These are phyloP conservation scores for Eurois occulta DNA, from an alignment of 2,888 invertebrate genomes.

Conservation along the genomic window DNA sequence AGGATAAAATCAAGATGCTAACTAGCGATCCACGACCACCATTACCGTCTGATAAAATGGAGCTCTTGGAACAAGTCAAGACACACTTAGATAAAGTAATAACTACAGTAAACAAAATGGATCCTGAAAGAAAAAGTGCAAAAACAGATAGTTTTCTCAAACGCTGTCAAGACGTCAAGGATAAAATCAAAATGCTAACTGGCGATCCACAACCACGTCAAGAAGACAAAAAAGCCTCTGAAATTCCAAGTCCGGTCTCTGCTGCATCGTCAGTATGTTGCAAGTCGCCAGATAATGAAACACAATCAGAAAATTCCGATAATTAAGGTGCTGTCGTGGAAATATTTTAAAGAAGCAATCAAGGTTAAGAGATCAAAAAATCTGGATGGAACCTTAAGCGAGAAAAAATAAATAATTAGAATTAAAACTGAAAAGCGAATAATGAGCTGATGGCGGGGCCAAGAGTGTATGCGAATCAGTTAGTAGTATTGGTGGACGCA, in stretches of 20 bases:
- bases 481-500: background rate
- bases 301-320: background rate
- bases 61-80: background rate
- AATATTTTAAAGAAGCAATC: conserved; percentile 6
- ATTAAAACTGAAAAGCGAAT: conserved; percentile 18
- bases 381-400: conserved; percentile 24
- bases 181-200: conserved; percentile 13
- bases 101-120: background rate
- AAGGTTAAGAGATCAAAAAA: conserved; percentile 16
- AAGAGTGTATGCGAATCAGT: background rate
- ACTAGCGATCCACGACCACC: background rate
- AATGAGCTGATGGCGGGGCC: background rate
- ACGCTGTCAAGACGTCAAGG: conserved; percentile 3
- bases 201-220: background rate
- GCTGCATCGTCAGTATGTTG: background rate
- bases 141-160: conserved; percentile 13
- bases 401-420: conserved; percentile 17
- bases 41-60: too few relatives aligned
- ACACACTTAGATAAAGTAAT: conserved; percentile 13
- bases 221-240: background rate
- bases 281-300: background rate
- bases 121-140: background rate
- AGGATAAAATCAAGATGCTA: conserved; percentile 10
- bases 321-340: background rate
- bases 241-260: background rate